A percentile compares a stretch with the other conserved stretches of the same genome.
These are phyloP conservation scores for Cephus spinipes DNA, from an alignment of 2,888 invertebrate species.

Conservation along the genomic window DNA sequence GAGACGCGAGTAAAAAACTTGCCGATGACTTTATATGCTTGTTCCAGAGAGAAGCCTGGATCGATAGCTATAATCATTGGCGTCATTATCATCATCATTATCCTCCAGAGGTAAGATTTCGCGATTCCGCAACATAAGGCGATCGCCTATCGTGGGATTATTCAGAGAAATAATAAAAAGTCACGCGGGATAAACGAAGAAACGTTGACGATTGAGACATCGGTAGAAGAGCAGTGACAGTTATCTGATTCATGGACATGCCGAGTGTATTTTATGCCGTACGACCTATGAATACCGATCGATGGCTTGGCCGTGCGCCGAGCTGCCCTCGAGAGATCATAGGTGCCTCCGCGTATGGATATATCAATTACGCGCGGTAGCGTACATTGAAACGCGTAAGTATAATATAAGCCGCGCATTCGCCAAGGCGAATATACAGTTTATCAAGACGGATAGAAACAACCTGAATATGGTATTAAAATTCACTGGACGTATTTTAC, in stretches of 20 bases:
- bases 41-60: not conserved
- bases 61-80: not conserved
- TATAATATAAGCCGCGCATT: conserved; percentile 1
- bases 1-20: not conserved
- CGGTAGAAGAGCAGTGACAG: conserved; percentile 63
- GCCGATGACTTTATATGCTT: not conserved
- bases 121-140: conserved; percentile 5
- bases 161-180: conserved; percentile 41
- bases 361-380: conserved; percentile 48
- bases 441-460: not conserved
- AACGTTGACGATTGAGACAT: conserved; percentile 63
- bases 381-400: conserved; percentile 21
- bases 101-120: not conserved
- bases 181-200: conserved; percentile 32
- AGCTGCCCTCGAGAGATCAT: conserved; percentile 52
- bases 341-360: conserved; percentile 43
- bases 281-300: conserved; percentile 67
- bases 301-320: conserved; percentile 34
- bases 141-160: conserved; percentile 37
- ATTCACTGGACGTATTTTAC: not conserved
- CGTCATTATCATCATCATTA: not conserved
- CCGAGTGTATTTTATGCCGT: conserved; percentile 66
- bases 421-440: not conserved
- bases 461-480: not conserved
- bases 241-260: conserved; percentile 68